Evolutionary conservation across 2,113 vertebrate species (phyloP).

Genomic region (Camelus dromedarius): DNA sequence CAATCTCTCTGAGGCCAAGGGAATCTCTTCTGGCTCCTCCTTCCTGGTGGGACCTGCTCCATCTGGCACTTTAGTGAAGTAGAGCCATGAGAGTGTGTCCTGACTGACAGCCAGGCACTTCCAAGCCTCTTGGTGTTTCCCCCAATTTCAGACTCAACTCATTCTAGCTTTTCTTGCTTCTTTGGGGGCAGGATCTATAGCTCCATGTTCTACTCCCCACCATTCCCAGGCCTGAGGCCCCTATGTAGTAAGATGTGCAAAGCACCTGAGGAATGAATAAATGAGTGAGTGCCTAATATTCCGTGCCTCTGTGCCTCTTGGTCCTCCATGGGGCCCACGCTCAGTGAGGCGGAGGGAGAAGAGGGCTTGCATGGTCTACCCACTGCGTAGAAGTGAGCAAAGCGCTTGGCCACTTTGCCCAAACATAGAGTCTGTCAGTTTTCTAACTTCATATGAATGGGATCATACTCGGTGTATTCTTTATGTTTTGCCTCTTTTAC

Average conservation of each 20-base stretch:
- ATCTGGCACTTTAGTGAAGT: background rate
- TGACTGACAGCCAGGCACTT: background rate
- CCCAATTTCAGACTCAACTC: background rate
- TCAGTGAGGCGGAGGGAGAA: background rate
- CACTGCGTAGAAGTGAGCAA: background rate
- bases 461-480: background rate
- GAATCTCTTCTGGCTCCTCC: background rate
- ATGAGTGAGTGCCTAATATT: background rate
- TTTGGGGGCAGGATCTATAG: background rate
- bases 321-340: background rate
- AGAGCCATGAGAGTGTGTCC: background rate
- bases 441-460: background rate
- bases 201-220: rapidly evolving
- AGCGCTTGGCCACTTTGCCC: background rate
- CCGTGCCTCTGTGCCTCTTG: background rate
- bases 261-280: background rate
- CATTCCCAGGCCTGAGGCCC: background rate
- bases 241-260: background rate
- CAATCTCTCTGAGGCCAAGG: background rate
- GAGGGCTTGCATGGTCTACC: background rate
- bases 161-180: background rate
- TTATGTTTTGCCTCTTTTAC: background rate
- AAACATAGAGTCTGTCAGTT: background rate
- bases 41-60: background rate
- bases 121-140: background rate